Evolutionary conservation across 2,113 vertebrate species (phyloP).

Genomic region (cattle (Bos taurus)): ARS-UCD2.0 NC_037345.1:9539501-9540000

Average conservation of each 20-base stretch:
- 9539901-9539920: neutral
- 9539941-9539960: accelerated
- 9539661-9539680: neutral
- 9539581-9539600: neutral
- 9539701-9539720: neutral
- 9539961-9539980: too few relatives aligned
- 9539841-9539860: conserved; percentile 26
- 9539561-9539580: neutral
- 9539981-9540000: too few relatives aligned
- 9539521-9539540: neutral
- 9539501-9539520: neutral
- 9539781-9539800: conserved; percentile 42
- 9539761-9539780: conserved; percentile 6
- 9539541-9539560: neutral
- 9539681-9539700: neutral
- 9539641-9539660: neutral
- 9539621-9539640: too few relatives aligned
- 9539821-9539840: neutral
- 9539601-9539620: neutral
- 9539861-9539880: neutral
- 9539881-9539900: neutral
- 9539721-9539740: neutral
- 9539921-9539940: neutral
- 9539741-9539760: neutral
- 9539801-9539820: conserved; percentile 15